Conservation (phyloP, 1,140 invertebrate species). For the Dolichoris vasculosae region DNA sequence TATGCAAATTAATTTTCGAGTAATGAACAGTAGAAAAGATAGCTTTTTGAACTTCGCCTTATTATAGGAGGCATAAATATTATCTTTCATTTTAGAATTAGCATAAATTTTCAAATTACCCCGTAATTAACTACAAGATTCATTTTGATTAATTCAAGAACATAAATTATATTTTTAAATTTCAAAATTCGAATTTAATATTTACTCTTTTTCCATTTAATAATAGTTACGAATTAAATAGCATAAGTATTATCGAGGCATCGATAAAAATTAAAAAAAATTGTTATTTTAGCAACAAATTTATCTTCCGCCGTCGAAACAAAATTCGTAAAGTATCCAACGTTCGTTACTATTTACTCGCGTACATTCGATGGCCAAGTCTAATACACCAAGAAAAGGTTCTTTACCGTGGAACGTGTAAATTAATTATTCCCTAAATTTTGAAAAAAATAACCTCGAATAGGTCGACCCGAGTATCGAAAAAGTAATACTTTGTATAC, state of each 20-base stretch:
- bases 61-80: not conserved
- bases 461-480: not conserved
- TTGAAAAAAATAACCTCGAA: not conserved
- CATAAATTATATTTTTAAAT: not conserved
- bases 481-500: not conserved
- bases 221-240: not conserved
- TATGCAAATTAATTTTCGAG: conserved; percentile 54
- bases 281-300: no score
- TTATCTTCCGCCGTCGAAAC: no score
- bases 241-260: not conserved
- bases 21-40: conserved; percentile 45
- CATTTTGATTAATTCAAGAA: not conserved
- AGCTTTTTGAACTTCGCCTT: not conserved
- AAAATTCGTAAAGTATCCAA: no score
- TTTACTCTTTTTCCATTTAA: not conserved
- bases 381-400: no score
- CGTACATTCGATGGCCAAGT: no score
- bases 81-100: not conserved
- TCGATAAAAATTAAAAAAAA: no score
- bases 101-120: conserved; percentile 8
- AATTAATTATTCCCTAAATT: not conserved
- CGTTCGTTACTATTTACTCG: no score
- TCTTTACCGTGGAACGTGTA: no score
- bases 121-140: not conserved
- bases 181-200: no score